Percentiles rank a stretch among this genome's conserved stretches.
Evolutionary conservation across 1,140 invertebrate genomes (phyloP).

Genomic region (Brachionus asplanchnoidis): DNA sequence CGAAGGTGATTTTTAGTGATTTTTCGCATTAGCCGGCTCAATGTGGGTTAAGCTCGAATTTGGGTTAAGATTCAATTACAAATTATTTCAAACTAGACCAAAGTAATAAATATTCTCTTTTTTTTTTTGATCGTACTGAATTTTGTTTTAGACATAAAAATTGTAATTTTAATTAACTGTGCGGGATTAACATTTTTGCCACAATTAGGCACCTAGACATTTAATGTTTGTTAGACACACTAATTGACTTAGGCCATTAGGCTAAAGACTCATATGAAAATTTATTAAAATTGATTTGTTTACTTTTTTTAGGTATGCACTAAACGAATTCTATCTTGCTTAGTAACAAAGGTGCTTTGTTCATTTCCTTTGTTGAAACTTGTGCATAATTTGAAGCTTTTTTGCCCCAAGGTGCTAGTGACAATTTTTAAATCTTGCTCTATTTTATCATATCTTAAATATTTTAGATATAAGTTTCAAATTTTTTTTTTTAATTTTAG

Average conservation of each 20-base stretch:
- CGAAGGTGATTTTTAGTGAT: slow-evolving; percentile 2
- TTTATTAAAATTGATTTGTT: neutral
- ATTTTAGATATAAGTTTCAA: neutral
- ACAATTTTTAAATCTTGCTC: neutral
- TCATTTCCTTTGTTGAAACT: neutral
- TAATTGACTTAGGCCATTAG: neutral
- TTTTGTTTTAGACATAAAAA: slow-evolving; percentile 1
- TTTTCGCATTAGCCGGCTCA: neutral
- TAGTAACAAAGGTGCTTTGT: neutral
- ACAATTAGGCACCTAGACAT: neutral
- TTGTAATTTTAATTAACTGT: slow-evolving; percentile 14
- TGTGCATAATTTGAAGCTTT: neutral
- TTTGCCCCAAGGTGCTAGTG: neutral
- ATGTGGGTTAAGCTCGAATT: neutral
- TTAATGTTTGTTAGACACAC: neutral
- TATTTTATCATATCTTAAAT: neutral
- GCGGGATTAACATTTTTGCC: slow-evolving; percentile 2
- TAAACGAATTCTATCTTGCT: neutral
- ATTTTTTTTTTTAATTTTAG: neutral
- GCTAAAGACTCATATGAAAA: neutral
- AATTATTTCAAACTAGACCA: neutral
- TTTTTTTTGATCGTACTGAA: neutral
- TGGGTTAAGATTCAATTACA: slow-evolving; percentile 36
- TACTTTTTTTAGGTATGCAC: neutral
- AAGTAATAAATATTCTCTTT: neutral